phyloP scores from a whole-genome alignment of 2,888 invertebrate genomes.

The Ectemnius cavifrons region DNA sequence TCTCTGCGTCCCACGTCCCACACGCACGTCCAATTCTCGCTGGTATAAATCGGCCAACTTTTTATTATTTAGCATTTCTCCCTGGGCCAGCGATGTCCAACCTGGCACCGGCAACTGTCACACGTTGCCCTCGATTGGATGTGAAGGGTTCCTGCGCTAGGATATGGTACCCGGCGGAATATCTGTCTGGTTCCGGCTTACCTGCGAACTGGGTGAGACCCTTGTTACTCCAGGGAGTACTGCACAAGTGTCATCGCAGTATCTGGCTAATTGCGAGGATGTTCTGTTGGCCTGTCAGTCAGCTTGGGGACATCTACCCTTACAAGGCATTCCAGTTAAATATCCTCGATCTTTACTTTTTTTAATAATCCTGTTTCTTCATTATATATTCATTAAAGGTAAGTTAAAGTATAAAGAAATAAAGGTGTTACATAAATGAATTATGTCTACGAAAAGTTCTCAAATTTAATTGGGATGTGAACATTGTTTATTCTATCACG shows the following conservation, averaged over 20 bases:
- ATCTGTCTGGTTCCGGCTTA: conserved; percentile 41
- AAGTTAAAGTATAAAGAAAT: no score
- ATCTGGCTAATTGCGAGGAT: conserved; percentile 75
- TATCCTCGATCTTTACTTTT: conserved; percentile 37
- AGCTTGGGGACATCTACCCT: conserved; percentile 67
- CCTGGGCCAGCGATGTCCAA: conserved; percentile 19
- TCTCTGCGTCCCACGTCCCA: conserved; percentile 24
- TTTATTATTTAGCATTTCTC: conserved; percentile 65
- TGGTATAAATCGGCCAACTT: conserved; percentile 66
- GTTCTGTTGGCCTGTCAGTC: conserved; percentile 72
- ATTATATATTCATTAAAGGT: no score
- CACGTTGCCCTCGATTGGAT: conserved; percentile 19
- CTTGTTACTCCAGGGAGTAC: conserved; percentile 57
- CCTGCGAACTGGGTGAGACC: conserved; percentile 39
- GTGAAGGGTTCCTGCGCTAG: conserved; percentile 22
- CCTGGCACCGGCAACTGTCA: conserved; percentile 8
- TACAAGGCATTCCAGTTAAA: conserved; percentile 77
- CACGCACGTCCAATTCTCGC: conserved; percentile 46
- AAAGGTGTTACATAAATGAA: no score
- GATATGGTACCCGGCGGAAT: conserved; percentile 42
- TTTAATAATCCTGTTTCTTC: conserved; percentile 8
- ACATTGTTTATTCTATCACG: no score
- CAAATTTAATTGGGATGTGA: no score
- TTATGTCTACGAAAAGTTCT: no score
- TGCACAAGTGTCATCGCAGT: conserved; percentile 72